Conservation (phyloP, 2,797 vertebrate genomes). For the Pangasius mekongensis region DNA sequence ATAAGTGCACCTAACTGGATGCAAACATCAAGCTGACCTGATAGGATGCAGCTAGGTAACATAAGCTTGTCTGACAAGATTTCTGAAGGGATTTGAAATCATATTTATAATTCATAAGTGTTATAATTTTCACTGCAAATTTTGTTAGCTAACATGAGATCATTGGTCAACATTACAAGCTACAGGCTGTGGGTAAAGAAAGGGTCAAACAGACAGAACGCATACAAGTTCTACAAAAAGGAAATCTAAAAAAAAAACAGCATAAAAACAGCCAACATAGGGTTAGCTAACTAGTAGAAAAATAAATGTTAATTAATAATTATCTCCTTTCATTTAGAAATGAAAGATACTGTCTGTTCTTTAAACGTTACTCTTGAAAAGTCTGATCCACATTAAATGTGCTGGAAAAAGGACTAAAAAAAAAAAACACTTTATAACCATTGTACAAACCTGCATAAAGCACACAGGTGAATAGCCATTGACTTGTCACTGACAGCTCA, state of each 20-base stretch:
- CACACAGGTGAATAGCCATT: conserved; percentile 20
- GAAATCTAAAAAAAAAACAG: neutral
- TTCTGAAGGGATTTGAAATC: neutral
- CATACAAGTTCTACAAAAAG: neutral
- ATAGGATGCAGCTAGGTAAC: neutral
- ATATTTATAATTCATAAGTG: neutral
- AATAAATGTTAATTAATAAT: neutral
- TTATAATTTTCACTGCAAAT: neutral
- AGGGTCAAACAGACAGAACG: neutral
- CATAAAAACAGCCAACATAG: too few relatives aligned
- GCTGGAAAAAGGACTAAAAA: neutral
- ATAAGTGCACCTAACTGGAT: neutral
- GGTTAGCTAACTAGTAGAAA: neutral
- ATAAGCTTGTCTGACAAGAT: neutral
- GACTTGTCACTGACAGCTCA: conserved; percentile 31
- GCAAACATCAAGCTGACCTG: neutral
- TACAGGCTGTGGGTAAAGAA: neutral
- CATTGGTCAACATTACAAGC: neutral
- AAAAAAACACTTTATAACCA: neutral
- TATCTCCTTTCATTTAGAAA: neutral
- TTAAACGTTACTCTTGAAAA: neutral
- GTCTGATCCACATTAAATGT: neutral
- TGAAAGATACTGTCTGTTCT: neutral
- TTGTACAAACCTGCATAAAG: conserved; percentile 15
- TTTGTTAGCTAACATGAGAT: neutral